Conservation (phyloP, 2,888 invertebrate species). For the Ormia ochracea region DNA sequence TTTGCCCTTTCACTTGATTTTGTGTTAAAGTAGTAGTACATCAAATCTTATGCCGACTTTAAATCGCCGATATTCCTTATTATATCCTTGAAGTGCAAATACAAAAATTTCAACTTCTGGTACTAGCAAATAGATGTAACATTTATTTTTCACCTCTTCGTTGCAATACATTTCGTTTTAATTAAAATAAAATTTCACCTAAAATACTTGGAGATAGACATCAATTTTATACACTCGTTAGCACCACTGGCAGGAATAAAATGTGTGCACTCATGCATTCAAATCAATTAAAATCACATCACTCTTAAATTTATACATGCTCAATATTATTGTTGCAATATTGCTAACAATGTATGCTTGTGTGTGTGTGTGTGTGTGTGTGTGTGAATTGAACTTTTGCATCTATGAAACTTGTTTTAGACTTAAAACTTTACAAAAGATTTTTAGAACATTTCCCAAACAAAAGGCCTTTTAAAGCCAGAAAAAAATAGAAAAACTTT, state of each 20-base stretch:
- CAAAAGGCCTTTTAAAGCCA: slow-evolving; percentile 39
- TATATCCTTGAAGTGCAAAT: too few relatives aligned
- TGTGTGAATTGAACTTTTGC: background rate
- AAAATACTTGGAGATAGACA: background rate
- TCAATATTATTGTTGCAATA: slow-evolving; percentile 38
- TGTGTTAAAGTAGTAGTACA: too few relatives aligned
- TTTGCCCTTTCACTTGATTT: too few relatives aligned
- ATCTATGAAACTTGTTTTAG: background rate
- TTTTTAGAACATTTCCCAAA: slow-evolving; percentile 39
- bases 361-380: background rate
- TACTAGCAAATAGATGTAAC: too few relatives aligned
- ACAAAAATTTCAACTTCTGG: too few relatives aligned
- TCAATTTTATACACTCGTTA: background rate
- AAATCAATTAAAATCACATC: slow-evolving; percentile 74
- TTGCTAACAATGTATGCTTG: background rate
- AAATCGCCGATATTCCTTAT: too few relatives aligned
- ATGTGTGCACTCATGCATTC: slow-evolving; percentile 69
- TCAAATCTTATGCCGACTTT: too few relatives aligned
- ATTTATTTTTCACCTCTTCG: too few relatives aligned
- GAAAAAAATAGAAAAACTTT: slow-evolving; percentile 12
- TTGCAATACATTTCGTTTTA: background rate
- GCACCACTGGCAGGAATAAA: slow-evolving; percentile 31
- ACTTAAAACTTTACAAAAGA: slow-evolving; percentile 18
- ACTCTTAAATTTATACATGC: slow-evolving; percentile 53
- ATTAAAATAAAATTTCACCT: background rate